These are phyloP conservation scores for Rhabdophis nuchalis DNA, from an alignment of 2,797 vertebrate genomes.

Conservation along the genomic window DNA sequence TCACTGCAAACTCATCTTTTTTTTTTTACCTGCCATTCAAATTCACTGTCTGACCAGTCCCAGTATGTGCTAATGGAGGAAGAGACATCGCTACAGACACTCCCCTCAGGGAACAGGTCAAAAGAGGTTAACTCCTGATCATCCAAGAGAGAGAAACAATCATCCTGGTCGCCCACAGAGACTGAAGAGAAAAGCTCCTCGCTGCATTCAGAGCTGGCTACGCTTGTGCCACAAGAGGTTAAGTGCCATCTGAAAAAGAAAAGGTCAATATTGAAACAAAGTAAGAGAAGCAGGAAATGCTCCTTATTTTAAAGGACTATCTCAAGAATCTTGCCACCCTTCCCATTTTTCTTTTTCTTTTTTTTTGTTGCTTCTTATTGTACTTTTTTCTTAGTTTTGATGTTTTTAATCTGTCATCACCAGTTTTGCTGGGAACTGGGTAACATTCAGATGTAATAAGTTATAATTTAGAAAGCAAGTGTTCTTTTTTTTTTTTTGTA, in stretches of 20 bases:
- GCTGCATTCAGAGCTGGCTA: slow-evolving; percentile 97
- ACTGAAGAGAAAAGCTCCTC: slow-evolving; percentile 97
- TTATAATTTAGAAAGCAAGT: not conserved
- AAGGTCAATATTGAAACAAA: not conserved
- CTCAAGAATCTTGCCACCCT: not conserved
- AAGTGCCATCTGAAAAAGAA: slow-evolving; percentile 87
- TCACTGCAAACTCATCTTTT: slow-evolving; percentile 31
- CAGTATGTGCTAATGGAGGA: slow-evolving; percentile 98
- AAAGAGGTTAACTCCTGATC: slow-evolving; percentile 96
- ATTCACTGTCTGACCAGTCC: slow-evolving; percentile 99
- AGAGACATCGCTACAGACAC: slow-evolving; percentile 96
- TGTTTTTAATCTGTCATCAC: not conserved
- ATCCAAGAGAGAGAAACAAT: slow-evolving; percentile 93
- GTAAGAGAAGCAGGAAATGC: not conserved
- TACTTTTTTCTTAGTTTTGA: not conserved
- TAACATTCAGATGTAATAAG: not conserved
- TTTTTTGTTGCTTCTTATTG: not conserved
- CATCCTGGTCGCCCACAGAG: slow-evolving; percentile 95
- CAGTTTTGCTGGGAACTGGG: not conserved
- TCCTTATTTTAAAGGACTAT: not conserved
- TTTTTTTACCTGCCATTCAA: slow-evolving; percentile 93
- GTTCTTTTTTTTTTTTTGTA: too few species aligned
- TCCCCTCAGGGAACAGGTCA: slow-evolving; percentile 95
- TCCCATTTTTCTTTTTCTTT: not conserved
- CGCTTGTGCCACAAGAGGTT: slow-evolving; percentile 95